Percentiles rank a stretch among this genome's conserved stretches.
Conservation (phyloP, 92 coral and sea anemone species). For the Zoanthus sansibaricus region DNA sequence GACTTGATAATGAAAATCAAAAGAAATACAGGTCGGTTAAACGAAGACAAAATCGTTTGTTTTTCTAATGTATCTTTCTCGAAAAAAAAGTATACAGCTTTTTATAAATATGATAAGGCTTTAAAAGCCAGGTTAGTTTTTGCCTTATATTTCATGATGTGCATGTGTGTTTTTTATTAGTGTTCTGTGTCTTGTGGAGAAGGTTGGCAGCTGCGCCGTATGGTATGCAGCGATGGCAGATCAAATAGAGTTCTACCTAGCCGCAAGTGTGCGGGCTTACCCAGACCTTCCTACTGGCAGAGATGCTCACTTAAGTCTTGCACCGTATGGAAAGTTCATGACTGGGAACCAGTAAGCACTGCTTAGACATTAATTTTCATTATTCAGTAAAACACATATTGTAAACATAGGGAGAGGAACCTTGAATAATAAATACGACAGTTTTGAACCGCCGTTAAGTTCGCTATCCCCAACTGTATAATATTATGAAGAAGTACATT, state of each 20-base stretch:
- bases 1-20: no score
- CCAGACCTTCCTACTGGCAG: constrained; percentile 45
- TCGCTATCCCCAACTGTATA: no score
- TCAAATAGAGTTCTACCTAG: constrained; percentile 41
- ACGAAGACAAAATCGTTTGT: no score
- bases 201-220: constrained; percentile 49
- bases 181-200: constrained; percentile 47
- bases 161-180: not conserved
- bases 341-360: constrained; percentile 41
- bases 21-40: no score
- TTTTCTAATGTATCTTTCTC: no score
- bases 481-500: no score
- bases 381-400: not conserved
- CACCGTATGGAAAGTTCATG: constrained; percentile 30
- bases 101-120: no score
- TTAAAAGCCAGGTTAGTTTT: no score
- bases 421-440: no score
- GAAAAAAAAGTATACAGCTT: no score
- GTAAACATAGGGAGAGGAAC: not conserved
- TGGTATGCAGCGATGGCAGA: constrained; percentile 5
- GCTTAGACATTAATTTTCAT: not conserved
- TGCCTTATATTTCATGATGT: not conserved
- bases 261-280: constrained; percentile 2
- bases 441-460: no score
- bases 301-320: constrained; percentile 42